Evolutionary conservation across 2,113 vertebrate species (phyloP), one percentile per base, ranked within the genome.

Genomic region (Phalacrocorax brasilianus): DNA sequence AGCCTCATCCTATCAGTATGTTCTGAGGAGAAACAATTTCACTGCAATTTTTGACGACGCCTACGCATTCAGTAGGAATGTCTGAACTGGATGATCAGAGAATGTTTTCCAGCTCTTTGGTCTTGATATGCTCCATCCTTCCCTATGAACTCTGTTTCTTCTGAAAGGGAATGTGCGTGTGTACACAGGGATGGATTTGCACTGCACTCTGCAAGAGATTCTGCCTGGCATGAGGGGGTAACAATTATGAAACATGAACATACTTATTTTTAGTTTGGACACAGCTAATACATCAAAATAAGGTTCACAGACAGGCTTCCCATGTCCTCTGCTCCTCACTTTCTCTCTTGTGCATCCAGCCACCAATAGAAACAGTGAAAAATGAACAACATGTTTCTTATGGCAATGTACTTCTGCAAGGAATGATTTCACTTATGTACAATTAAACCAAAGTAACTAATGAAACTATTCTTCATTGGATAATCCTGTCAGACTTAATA

Each of bases 361-460:
- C 33, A 63, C 32, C 28, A 30, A 35, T 2, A 76, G 28, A 32
- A 78, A 90, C 26, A 20, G 16, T 83, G 55, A 73, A 76, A 92
- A 86, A 70, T 28, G 12, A 68, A 79, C 80, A 88, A 4, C 2
- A 14, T 11, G 3, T 5, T 59, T 79, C 45, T 85, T 65, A 45
- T 72, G 19, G 8, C 21, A 58, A 16, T 52, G 20, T 73, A 38
- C 35, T 86, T 61, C 44, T 61, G 20, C 66, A 96, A 68, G 38
- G 19, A 87, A 67, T 40, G 6, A 32, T 88, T 93, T 91, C 26
- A 67, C 44, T 74, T 92, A 15, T 92, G 19, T 87, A 28, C 44
- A 72, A 79, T 89, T 92, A 96, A 95, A 85, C 21, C 42, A 75
- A 73, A 95, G 70, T 72, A 93, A 73, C 19, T 72, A 66, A 85